phyloP scores from a whole-genome alignment of 92 coral and sea anemone genomes.

The Ricordea florida region DNA sequence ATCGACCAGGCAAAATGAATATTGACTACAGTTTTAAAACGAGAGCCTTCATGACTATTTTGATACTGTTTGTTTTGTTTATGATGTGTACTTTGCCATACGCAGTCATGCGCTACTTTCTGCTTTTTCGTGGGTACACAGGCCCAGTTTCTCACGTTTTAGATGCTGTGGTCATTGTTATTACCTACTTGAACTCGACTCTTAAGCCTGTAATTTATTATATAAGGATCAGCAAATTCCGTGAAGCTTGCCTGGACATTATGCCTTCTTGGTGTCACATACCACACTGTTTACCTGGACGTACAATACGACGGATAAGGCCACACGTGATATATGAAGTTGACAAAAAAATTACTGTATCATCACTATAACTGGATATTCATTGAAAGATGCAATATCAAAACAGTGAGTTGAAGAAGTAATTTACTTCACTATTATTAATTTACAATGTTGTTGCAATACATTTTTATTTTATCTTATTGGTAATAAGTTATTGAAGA shows the following conservation, averaged over 20 bases:
- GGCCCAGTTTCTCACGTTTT: constrained; percentile 44
- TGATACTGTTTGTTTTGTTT: constrained; percentile 84
- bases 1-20: constrained; percentile 93
- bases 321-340: constrained; percentile 95
- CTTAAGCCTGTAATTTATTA: constrained; percentile 94
- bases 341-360: constrained; percentile 72
- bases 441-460: too few species aligned
- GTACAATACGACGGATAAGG: constrained; percentile 92
- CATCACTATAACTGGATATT: constrained; percentile 52
- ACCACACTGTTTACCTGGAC: constrained; percentile 90
- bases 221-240: constrained; percentile 85
- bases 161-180: constrained; percentile 65
- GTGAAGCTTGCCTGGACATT: constrained; percentile 94
- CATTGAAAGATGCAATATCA: not conserved
- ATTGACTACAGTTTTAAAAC: constrained; percentile 98
- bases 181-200: constrained; percentile 86
- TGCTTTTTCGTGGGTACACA: constrained; percentile 57
- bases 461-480: too few species aligned
- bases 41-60: constrained; percentile 91
- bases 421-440: too few species aligned
- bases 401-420: too few species aligned
- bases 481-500: too few species aligned
- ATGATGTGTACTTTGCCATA: constrained; percentile 81
- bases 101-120: constrained; percentile 57
- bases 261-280: constrained; percentile 94